Conservation (phyloP, 2,888 invertebrate genomes). For the Acleris emargana region DNA sequence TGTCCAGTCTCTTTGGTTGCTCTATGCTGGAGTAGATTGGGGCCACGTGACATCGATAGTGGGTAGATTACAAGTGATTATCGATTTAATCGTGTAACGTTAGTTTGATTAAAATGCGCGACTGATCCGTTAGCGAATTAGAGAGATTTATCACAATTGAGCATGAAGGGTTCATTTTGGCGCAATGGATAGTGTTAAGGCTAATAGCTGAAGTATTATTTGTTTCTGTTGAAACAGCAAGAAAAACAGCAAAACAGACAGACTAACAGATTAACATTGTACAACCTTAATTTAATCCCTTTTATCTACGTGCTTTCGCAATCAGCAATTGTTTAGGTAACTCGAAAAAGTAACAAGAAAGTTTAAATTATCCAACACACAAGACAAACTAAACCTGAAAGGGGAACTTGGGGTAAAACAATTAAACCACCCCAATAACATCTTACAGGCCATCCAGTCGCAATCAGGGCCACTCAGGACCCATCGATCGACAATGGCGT, state of each 20-base stretch:
- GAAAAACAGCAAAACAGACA: too few relatives aligned
- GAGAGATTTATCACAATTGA: constrained; percentile 22
- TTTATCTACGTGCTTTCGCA: too few relatives aligned
- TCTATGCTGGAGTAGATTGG: constrained; percentile 29
- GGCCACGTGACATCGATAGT: constrained; percentile 38
- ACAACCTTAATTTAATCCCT: too few relatives aligned
- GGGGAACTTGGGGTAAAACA: constrained; percentile 1
- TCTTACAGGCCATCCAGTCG: constrained; percentile 5
- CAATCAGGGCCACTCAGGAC: constrained; percentile 24
- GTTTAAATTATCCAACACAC: not conserved
- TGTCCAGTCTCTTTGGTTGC: constrained; percentile 7
- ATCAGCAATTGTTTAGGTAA: too few relatives aligned
- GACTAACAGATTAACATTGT: too few relatives aligned
- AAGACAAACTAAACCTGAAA: not conserved
- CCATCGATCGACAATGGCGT: constrained; percentile 36
- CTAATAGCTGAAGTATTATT: too few relatives aligned
- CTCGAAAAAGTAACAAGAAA: too few relatives aligned
- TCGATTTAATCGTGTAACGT: constrained; percentile 57
- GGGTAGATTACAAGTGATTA: constrained; percentile 64
- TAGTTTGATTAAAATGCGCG: constrained; percentile 43
- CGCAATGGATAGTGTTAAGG: constrained; percentile 9
- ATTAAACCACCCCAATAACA: constrained; percentile 3
- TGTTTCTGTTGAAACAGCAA: too few relatives aligned
- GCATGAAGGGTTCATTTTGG: constrained; percentile 25
- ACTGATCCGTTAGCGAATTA: constrained; percentile 20